phyloP scores from a whole-genome alignment of 1,140 invertebrate species.

The Littorina saxatilis region DNA sequence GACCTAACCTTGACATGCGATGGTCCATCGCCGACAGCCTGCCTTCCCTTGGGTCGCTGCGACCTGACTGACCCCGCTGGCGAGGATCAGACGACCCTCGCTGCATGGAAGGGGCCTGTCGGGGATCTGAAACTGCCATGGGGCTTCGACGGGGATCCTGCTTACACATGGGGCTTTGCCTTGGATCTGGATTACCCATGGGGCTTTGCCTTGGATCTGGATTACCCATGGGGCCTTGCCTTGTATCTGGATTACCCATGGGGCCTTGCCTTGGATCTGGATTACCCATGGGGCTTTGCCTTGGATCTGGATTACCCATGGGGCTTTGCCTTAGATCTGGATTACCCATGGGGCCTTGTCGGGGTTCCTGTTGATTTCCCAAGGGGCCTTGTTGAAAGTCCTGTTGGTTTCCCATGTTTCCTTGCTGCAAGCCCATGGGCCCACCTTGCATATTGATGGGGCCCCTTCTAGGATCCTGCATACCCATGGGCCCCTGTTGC shows the following conservation, averaged over 20 bases:
- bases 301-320: conserved; percentile 8
- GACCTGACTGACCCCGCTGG: not conserved
- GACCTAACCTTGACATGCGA: conserved; percentile 39
- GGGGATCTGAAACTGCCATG: conserved; percentile 13
- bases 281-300: not conserved
- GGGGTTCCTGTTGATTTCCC: not conserved
- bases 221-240: not conserved
- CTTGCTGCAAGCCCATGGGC: conserved; percentile 27
- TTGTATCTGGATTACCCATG: not conserved
- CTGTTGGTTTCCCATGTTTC: conserved; percentile 17
- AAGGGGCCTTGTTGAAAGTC: not conserved
- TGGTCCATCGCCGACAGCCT: conserved; percentile 37
- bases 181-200: not conserved
- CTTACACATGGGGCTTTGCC: not conserved
- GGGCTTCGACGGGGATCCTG: not conserved
- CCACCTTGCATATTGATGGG: conserved; percentile 31
- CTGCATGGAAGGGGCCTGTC: not conserved
- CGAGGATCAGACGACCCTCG: conserved; percentile 24
- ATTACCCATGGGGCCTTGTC: not conserved
- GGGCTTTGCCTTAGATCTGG: not conserved
- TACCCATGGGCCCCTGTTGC: conserved; percentile 35
- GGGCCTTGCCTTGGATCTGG: conserved; percentile 4
- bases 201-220: not conserved
- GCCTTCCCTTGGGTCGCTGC: conserved; percentile 18
- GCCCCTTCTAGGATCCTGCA: not conserved